These are phyloP conservation scores for Mesocentrotus franciscanus DNA, from an alignment of 53 echinoderm and acorn worm species.

Conservation along the genomic window DNA sequence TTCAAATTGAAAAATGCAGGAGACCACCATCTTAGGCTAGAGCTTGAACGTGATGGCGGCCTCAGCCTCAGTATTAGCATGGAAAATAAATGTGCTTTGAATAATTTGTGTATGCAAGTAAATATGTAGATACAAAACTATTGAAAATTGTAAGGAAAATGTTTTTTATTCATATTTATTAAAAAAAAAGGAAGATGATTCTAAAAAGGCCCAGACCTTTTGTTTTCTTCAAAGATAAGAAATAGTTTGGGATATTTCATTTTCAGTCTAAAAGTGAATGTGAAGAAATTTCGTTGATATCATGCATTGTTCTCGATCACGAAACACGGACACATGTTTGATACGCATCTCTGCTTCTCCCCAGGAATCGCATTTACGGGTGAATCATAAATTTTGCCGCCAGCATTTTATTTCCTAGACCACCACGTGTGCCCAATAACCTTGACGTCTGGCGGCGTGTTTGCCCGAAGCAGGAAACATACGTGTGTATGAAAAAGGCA, in stretches of 20 bases:
- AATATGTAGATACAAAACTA: no score
- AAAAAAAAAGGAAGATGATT: no score
- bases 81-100: no score
- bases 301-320: background rate
- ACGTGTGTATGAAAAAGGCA: background rate
- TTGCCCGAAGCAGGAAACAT: background rate
- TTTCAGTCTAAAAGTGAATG: background rate
- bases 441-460: slow-evolving; percentile 8
- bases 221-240: no score
- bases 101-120: no score
- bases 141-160: no score
- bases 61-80: no score
- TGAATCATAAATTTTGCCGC: slow-evolving; percentile 45
- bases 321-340: background rate
- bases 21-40: no score
- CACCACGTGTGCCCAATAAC: slow-evolving; percentile 17
- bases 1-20: no score
- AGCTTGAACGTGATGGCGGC: no score
- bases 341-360: background rate
- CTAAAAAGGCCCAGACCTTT: no score
- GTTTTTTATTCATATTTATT: no score
- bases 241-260: background rate
- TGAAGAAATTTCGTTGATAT: background rate
- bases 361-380: background rate
- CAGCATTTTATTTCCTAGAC: background rate